A percentile compares a stretch with the other conserved stretches of the same genome.
Conservation (phyloP, 2,113 vertebrate species). For the Aramus guarauna region DNA sequence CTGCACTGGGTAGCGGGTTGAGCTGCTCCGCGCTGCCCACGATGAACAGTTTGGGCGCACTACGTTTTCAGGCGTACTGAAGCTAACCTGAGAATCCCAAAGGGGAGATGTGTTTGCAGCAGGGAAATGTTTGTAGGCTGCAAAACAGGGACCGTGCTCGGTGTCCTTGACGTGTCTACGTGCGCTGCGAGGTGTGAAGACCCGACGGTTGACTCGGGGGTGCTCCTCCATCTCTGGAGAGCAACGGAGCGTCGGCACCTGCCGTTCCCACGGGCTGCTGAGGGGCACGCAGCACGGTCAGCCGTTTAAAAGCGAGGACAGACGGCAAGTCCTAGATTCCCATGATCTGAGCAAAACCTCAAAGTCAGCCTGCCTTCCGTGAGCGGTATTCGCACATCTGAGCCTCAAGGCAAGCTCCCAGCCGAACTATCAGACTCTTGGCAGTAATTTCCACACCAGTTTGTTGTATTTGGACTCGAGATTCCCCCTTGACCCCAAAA, state of each 20-base stretch:
- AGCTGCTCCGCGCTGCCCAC: fast-evolving
- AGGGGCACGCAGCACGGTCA: neutral
- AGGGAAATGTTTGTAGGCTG: neutral
- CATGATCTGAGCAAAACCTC: conserved; percentile 3
- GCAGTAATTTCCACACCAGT: conserved; percentile 45
- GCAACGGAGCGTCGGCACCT: neutral
- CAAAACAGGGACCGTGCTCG: fast-evolving
- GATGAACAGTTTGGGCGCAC: neutral
- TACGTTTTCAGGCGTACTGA: neutral
- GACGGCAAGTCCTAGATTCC: neutral
- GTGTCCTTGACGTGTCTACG: neutral
- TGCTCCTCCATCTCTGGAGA: neutral
- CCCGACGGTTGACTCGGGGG: fast-evolving
- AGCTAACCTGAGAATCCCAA: neutral
- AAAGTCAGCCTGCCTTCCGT: neutral
- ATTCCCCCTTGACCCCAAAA: conserved; percentile 68
- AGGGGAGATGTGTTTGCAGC: neutral
- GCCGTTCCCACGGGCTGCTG: neutral
- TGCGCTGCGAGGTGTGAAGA: neutral
- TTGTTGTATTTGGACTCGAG: conserved; percentile 73
- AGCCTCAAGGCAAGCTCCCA: conserved; percentile 44
- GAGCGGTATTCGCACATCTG: neutral
- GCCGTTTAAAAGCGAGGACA: neutral
- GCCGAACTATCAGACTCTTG: conserved; percentile 62
- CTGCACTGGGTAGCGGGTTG: fast-evolving